Evolutionary conservation across 2,797 vertebrate genomes (phyloP).

Genomic region (Danio kyathit): DNA sequence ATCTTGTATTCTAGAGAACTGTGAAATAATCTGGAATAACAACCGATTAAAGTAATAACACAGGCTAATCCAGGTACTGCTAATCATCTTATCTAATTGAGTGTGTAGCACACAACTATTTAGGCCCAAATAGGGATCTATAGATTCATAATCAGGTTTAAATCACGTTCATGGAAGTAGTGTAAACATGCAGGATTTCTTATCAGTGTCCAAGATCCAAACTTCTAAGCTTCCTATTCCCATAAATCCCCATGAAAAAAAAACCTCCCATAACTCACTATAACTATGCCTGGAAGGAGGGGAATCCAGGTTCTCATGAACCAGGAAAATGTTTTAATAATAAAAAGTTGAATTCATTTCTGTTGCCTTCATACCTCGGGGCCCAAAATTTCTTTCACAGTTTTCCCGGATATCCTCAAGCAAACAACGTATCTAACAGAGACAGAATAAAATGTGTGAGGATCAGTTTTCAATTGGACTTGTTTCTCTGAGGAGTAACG

Average conservation of each 20-base stretch:
- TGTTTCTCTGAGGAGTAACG: neutral
- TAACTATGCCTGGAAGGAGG: constrained; percentile 19
- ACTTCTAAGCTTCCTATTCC: constrained; percentile 56
- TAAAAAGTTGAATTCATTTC: neutral
- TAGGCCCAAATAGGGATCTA: too few relatives aligned
- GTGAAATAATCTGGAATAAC: too few relatives aligned
- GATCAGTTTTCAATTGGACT: neutral
- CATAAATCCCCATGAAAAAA: constrained; percentile 35
- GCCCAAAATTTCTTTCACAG: neutral
- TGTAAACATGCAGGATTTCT: constrained; percentile 43
- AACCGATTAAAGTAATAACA: too few relatives aligned
- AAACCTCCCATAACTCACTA: constrained; percentile 13
- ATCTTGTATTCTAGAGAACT: too few relatives aligned
- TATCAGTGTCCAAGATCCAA: constrained; percentile 49
- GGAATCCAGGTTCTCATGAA: neutral
- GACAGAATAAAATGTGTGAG: neutral
- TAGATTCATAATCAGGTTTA: constrained; percentile 18
- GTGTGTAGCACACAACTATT: too few relatives aligned
- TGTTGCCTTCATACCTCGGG: neutral
- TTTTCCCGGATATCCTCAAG: constrained; percentile 15
- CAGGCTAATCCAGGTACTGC: too few relatives aligned
- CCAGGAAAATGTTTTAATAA: neutral
- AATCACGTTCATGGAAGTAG: constrained; percentile 26
- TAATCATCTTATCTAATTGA: too few relatives aligned
- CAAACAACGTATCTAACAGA: neutral